phyloP scores from a whole-genome alignment of 1,140 invertebrate species.

The Planococcus citri region DNA sequence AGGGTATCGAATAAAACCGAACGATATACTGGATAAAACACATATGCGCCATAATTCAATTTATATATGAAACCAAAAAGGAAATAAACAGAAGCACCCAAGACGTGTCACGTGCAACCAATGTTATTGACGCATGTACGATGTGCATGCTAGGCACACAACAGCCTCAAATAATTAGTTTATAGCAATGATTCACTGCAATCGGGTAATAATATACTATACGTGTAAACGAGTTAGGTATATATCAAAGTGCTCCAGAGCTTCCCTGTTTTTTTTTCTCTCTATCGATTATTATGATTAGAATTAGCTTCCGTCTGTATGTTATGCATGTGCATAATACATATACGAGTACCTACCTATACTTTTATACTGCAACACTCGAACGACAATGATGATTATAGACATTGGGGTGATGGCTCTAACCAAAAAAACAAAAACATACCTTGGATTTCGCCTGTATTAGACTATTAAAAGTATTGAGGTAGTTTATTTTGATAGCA shows the following conservation, averaged over 20 bases:
- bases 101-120: neutral
- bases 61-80: conserved; percentile 8
- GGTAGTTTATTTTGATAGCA: too few relatives aligned
- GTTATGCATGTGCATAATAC: too few relatives aligned
- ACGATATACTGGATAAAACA: neutral
- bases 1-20: too few relatives aligned
- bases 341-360: too few relatives aligned
- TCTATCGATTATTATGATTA: too few relatives aligned
- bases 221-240: neutral
- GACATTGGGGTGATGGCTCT: too few relatives aligned
- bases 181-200: neutral
- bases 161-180: neutral
- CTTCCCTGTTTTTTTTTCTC: neutral
- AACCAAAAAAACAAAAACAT: too few relatives aligned
- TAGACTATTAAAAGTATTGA: too few relatives aligned
- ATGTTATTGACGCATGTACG: neutral
- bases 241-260: neutral
- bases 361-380: too few relatives aligned
- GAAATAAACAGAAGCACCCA: neutral
- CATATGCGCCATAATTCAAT: conserved; percentile 3
- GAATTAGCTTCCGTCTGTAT: too few relatives aligned
- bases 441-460: too few relatives aligned
- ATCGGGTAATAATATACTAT: neutral
- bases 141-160: neutral
- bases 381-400: too few relatives aligned